Conservation (phyloP, 1,140 invertebrate genomes). For the Pseudobourletiella spinata region DNA sequence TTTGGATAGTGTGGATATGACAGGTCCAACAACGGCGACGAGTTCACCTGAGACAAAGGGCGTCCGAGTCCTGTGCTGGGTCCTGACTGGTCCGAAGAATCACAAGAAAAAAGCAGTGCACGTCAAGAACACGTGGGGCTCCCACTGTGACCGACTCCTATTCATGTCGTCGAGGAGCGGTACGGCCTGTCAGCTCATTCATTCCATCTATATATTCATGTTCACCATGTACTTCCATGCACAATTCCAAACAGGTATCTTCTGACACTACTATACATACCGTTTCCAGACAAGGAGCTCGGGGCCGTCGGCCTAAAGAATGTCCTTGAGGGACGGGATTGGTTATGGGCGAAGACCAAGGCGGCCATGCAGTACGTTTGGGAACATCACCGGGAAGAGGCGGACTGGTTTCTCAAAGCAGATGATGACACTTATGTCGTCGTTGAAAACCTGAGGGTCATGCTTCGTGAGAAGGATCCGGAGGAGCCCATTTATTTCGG, state of each 20-base stretch:
- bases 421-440: conserved; percentile 75
- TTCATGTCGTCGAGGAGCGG: conserved; percentile 41
- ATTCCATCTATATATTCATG: too few relatives aligned
- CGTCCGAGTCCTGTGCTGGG: conserved; percentile 38
- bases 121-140: conserved; percentile 42
- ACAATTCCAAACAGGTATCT: too few relatives aligned
- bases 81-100: conserved; percentile 36
- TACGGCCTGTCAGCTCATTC: too few relatives aligned
- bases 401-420: too few relatives aligned
- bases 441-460: conserved; percentile 81
- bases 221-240: too few relatives aligned
- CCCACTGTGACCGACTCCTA: conserved; percentile 41
- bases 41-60: conserved; percentile 58
- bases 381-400: conserved; percentile 70
- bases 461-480: conserved; percentile 63
- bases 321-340: conserved; percentile 76
- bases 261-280: too few relatives aligned
- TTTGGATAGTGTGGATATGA: conserved; percentile 49
- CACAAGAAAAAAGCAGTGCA: conserved; percentile 36
- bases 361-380: conserved; percentile 84
- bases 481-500: conserved; percentile 75
- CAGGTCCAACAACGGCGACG: conserved; percentile 49
- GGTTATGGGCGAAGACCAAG: conserved; percentile 94
- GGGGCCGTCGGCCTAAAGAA: conserved; percentile 43
- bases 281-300: conserved; percentile 42